phyloP scores from a whole-genome alignment of 2,113 vertebrate species.

The Athene noctua region DNA sequence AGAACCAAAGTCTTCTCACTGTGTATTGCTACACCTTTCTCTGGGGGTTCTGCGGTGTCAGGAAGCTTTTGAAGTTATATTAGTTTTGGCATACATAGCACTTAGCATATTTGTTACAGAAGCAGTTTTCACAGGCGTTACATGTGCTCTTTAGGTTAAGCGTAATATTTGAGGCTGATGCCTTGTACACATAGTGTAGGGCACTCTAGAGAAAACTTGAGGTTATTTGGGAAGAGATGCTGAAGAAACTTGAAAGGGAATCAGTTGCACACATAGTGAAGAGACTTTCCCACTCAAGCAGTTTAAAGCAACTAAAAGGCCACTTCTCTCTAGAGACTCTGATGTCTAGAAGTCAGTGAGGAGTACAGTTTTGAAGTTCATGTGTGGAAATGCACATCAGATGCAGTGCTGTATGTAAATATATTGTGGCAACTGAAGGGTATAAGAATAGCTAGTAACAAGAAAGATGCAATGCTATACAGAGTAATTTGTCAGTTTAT shows the following conservation, averaged over 20 bases:
- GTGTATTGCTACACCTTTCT: background rate
- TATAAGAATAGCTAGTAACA: background rate
- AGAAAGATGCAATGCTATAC: background rate
- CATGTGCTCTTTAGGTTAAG: background rate
- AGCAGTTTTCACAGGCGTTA: background rate
- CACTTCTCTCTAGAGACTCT: fast-evolving
- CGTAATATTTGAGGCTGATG: background rate
- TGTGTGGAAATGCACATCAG: background rate
- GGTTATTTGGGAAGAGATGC: background rate
- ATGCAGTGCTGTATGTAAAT: background rate
- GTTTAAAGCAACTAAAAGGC: background rate
- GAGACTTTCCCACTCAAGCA: background rate
- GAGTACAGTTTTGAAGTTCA: background rate
- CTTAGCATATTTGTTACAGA: background rate
- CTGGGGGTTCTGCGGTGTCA: fast-evolving
- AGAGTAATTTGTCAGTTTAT: background rate
- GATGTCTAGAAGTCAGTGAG: background rate
- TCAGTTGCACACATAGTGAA: background rate
- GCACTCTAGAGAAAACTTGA: background rate
- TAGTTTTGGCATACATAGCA: background rate
- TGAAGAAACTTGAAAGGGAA: background rate
- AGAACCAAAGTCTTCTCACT: background rate
- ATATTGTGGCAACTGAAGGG: background rate
- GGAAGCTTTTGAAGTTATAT: background rate
- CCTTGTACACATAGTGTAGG: background rate